A percentile compares a stretch with the other conserved stretches of the same genome.
Evolutionary conservation across 2,797 vertebrate genomes (phyloP).

Genomic region (Phataginus tricuspis): DNA sequence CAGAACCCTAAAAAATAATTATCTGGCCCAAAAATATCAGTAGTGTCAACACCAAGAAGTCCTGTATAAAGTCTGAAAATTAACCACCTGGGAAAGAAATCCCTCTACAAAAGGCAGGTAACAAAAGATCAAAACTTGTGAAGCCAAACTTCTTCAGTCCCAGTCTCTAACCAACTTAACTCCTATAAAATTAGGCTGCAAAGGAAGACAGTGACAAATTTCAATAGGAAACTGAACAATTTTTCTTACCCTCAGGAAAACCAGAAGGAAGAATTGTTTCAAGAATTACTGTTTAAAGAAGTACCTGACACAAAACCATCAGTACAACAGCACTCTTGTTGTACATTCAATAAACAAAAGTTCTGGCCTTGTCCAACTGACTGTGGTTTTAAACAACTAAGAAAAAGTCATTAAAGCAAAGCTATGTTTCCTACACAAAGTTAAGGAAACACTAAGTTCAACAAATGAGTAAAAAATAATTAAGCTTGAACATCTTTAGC

Average conservation of each 20-base stretch:
- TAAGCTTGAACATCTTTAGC: not conserved
- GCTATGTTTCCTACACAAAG: not conserved
- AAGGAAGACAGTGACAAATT: not conserved
- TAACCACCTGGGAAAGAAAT: not conserved
- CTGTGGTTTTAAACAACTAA: not conserved
- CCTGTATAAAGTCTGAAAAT: not conserved
- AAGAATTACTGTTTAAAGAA: not conserved
- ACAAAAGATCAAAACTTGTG: not conserved
- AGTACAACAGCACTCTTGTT: not conserved
- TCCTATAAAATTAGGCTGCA: not conserved
- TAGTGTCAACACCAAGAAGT: not conserved
- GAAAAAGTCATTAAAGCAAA: conserved; percentile 28
- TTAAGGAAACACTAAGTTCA: not conserved
- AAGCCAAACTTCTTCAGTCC: not conserved
- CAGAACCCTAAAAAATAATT: not conserved
- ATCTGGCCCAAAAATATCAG: not conserved
- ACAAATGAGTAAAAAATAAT: conserved; percentile 1
- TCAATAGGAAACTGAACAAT: not conserved
- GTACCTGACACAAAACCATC: not conserved
- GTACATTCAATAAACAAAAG: not conserved
- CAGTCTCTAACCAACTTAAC: not conserved
- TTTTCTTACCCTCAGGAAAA: not conserved
- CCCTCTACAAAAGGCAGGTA: not conserved
- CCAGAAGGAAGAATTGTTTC: not conserved
- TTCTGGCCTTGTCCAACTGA: not conserved